A percentile compares a stretch with the other conserved stretches of the same genome.
These are phyloP conservation scores for Pantelozetes paolii DNA, from an alignment of 2,888 invertebrate species.

Conservation along the genomic window DNA sequence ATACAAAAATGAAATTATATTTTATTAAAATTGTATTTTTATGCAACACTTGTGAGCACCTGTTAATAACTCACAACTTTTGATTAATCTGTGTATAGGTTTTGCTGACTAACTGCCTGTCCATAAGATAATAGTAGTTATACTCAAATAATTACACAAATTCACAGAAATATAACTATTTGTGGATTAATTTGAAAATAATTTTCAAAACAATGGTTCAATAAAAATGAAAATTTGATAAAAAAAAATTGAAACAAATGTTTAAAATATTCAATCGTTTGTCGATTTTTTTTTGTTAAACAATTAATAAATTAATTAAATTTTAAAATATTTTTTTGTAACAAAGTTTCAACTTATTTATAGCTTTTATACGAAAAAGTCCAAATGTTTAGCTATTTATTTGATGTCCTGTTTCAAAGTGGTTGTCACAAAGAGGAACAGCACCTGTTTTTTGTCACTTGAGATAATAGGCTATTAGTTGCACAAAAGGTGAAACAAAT, in stretches of 20 bases:
- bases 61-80: constrained; percentile 25
- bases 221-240: too few species aligned
- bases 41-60: constrained; percentile 34
- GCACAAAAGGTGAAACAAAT: neutral
- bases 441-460: constrained; percentile 24
- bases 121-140: too few species aligned
- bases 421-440: neutral
- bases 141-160: too few species aligned
- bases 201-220: too few species aligned
- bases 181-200: too few species aligned
- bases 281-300: too few species aligned
- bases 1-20: too few species aligned
- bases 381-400: neutral
- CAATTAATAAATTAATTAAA: too few species aligned
- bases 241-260: too few species aligned
- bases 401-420: constrained; percentile 13
- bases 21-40: neutral
- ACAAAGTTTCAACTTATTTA: constrained; percentile 4
- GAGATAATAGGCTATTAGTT: constrained; percentile 10
- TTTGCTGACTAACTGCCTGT: neutral
- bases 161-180: too few species aligned
- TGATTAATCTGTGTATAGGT: constrained; percentile 19
- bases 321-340: too few species aligned
- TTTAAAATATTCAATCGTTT: too few species aligned
- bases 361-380: neutral